A percentile compares a stretch with the other conserved stretches of the same genome.
These are phyloP conservation scores for Nomia melanderi DNA, from an alignment of 1,140 invertebrate genomes.

Conservation along the genomic window DNA sequence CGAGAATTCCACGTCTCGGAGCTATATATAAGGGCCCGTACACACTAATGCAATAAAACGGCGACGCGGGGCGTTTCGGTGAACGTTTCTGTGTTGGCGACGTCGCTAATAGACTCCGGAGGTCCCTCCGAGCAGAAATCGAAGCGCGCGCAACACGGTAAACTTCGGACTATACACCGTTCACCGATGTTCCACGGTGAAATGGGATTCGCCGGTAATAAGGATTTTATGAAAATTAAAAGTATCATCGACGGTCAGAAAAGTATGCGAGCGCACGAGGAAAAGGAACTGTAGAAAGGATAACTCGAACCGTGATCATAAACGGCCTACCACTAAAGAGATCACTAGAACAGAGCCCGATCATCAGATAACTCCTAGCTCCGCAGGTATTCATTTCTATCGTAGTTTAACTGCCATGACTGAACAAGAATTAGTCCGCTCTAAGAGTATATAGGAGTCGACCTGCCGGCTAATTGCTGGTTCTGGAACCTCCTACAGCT, in stretches of 20 bases:
- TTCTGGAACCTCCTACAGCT: constrained; percentile 3
- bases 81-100: background rate
- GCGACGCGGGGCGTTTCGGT: background rate
- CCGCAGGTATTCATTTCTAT: background rate
- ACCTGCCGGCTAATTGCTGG: background rate
- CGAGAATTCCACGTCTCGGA: constrained; percentile 53
- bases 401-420: background rate
- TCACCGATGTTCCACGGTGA: too few relatives aligned
- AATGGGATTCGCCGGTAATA: too few relatives aligned
- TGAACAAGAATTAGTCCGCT: background rate
- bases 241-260: too few relatives aligned
- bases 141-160: background rate
- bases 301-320: background rate
- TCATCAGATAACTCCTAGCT: background rate
- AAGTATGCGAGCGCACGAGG: too few relatives aligned
- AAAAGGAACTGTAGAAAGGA: too few relatives aligned
- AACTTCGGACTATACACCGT: background rate
- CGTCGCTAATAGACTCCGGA: background rate
- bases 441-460: background rate
- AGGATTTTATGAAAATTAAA: too few relatives aligned
- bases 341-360: background rate
- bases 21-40: constrained; percentile 44
- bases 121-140: background rate
- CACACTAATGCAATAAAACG: constrained; percentile 27
- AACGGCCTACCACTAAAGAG: background rate